These are phyloP conservation scores for Muricea muricata DNA, from an alignment of 92 coral and sea anemone species.

Conservation along the genomic window DNA sequence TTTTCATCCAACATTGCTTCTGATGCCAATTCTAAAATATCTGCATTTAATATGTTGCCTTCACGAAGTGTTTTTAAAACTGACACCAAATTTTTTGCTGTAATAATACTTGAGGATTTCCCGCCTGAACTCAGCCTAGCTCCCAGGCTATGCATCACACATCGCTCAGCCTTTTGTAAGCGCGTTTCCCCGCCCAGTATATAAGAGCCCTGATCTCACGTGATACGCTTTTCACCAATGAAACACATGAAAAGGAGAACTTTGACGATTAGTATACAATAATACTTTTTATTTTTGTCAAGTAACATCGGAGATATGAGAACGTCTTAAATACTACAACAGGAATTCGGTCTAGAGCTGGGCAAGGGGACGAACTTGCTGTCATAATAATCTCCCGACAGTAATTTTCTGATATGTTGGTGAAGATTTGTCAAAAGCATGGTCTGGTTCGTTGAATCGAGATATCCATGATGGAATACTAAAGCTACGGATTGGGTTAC, in stretches of 20 bases:
- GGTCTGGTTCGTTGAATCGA: background rate
- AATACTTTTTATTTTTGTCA: background rate
- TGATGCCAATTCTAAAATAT: background rate
- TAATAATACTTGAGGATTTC: background rate
- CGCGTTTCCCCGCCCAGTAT: too few species aligned
- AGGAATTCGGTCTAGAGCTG: conserved; percentile 9
- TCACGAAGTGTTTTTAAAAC: background rate
- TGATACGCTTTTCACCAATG: too few species aligned
- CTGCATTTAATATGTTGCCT: background rate
- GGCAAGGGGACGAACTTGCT: conserved; percentile 22
- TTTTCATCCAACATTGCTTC: background rate
- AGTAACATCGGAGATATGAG: background rate
- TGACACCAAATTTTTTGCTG: background rate
- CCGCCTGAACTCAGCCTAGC: too few species aligned
- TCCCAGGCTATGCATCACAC: too few species aligned
- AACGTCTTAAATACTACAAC: background rate
- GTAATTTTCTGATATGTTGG: conserved; percentile 30
- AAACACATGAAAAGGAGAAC: too few species aligned
- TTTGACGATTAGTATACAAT: too few species aligned
- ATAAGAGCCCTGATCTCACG: too few species aligned
- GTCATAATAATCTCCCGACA: conserved; percentile 6
- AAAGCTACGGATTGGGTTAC: background rate
- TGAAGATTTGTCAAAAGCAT: background rate
- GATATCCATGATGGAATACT: conserved; percentile 20
- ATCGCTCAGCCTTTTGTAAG: too few species aligned